A percentile compares a stretch with the other conserved stretches of the same genome.
Evolutionary conservation across 1,140 invertebrate genomes (phyloP).

Genomic region (Dufourea novaeangliae): DNA sequence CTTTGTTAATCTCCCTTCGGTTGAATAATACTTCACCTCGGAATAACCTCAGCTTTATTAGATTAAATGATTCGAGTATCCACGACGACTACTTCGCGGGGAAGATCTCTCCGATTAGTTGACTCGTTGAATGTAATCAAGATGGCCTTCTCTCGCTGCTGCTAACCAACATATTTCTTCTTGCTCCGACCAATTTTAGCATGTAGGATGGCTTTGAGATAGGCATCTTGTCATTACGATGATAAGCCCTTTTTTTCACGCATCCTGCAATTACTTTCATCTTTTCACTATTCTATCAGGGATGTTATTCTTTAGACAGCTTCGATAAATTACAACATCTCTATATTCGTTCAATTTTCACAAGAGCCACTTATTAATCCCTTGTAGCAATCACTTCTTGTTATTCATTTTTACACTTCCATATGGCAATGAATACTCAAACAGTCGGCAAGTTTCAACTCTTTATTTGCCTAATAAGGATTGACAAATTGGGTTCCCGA

Average conservation of each 20-base stretch:
- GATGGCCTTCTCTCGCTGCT: constrained; percentile 31
- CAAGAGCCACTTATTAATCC: neutral
- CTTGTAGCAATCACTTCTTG: no score
- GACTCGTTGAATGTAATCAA: constrained; percentile 41
- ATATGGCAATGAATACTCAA: no score
- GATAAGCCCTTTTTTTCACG: neutral
- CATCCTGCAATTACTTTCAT: neutral
- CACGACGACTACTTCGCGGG: constrained; percentile 15
- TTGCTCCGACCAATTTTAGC: constrained; percentile 23
- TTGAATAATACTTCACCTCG: neutral
- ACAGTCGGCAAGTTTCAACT: no score
- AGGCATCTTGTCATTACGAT: constrained; percentile 9
- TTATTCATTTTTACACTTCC: no score
- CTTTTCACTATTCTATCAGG: neutral
- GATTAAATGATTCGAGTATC: constrained; percentile 28
- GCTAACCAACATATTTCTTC: constrained; percentile 27
- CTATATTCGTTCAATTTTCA: no score
- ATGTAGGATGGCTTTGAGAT: constrained; percentile 4
- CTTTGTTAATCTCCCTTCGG: neutral
- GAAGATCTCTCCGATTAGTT: constrained; percentile 38
- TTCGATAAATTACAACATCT: neutral
- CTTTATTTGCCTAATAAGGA: no score
- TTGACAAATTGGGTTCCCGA: no score
- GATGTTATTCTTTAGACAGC: neutral
- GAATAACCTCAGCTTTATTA: neutral